Percentiles rank a stretch among this genome's conserved stretches.
Conservation (phyloP, 2,113 vertebrate species). For the Oncorhynchus clarkii region DNA sequence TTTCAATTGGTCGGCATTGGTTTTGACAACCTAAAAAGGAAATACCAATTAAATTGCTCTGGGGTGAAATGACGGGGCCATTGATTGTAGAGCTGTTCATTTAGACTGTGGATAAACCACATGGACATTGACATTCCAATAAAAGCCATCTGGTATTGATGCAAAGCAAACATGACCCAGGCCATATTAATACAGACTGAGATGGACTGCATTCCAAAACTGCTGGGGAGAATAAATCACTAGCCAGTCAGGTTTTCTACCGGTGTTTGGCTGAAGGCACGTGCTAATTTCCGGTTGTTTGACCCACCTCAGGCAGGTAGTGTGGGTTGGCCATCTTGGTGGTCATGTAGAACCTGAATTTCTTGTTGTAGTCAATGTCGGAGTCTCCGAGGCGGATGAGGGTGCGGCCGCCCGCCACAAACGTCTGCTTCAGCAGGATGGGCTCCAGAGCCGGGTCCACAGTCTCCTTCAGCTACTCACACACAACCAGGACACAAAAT, state of each 20-base stretch:
- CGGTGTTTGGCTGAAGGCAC: neutral
- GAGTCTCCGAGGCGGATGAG: slow-evolving; percentile 85
- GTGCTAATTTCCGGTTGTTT: neutral
- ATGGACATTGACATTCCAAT: neutral
- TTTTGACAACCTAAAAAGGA: too few relatives aligned
- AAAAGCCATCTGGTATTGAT: neutral
- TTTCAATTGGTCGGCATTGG: neutral
- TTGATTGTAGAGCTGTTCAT: neutral
- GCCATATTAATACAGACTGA: neutral
- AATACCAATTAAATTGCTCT: neutral
- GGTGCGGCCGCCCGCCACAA: slow-evolving; percentile 75
- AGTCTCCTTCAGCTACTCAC: slow-evolving; percentile 78
- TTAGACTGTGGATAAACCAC: neutral
- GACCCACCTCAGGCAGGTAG: slow-evolving; percentile 84
- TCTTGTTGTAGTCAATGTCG: slow-evolving; percentile 84
- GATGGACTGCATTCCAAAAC: too few relatives aligned
- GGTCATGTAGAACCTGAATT: slow-evolving; percentile 87
- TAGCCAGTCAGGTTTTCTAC: too few relatives aligned
- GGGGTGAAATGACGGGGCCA: neutral
- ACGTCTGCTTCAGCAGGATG: slow-evolving; percentile 83
- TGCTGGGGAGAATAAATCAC: too few relatives aligned
- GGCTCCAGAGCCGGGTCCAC: slow-evolving; percentile 84
- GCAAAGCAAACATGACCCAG: neutral
- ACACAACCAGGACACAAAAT: slow-evolving; percentile 11
- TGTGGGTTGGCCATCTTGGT: slow-evolving; percentile 89